phyloP scores from a whole-genome alignment of 1,140 invertebrate species.

The Atta cephalotes region DNA sequence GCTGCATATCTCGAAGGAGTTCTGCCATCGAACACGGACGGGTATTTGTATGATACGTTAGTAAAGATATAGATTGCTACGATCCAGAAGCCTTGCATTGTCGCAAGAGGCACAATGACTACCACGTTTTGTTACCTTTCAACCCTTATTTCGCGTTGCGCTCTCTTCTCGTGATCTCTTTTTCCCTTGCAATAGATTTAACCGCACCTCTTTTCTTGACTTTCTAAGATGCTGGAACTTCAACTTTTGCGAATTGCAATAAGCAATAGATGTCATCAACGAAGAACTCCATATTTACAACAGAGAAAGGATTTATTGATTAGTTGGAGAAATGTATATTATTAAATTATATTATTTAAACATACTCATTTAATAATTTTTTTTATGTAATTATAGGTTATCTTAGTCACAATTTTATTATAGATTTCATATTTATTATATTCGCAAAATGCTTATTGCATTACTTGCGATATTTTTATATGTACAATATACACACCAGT shows the following conservation, averaged over 20 bases:
- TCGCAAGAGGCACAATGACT: slow-evolving; percentile 80
- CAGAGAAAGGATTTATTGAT: neutral
- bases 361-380: neutral
- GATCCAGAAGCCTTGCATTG: slow-evolving; percentile 81
- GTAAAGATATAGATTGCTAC: slow-evolving; percentile 83
- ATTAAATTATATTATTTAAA: slow-evolving; percentile 1
- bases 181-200: neutral
- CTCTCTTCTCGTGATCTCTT: slow-evolving; percentile 32
- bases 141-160: slow-evolving; percentile 49
- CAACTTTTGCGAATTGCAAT: neutral
- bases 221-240: slow-evolving; percentile 6
- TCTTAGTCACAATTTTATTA: neutral
- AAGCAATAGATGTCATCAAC: neutral
- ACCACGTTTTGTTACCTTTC: slow-evolving; percentile 70
- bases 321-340: neutral
- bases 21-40: slow-evolving; percentile 66
- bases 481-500: neutral
- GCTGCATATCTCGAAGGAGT: slow-evolving; percentile 55
- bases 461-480: neutral
- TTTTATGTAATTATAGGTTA: neutral
- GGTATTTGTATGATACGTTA: slow-evolving; percentile 81
- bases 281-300: neutral
- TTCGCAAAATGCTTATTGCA: neutral
- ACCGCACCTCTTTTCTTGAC: neutral
- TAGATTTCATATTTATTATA: neutral